Evolutionary conservation across 2,113 vertebrate species (phyloP), one percentile per base, ranked within the genome.

Genomic region (Melanerpes formicivorus): DNA sequence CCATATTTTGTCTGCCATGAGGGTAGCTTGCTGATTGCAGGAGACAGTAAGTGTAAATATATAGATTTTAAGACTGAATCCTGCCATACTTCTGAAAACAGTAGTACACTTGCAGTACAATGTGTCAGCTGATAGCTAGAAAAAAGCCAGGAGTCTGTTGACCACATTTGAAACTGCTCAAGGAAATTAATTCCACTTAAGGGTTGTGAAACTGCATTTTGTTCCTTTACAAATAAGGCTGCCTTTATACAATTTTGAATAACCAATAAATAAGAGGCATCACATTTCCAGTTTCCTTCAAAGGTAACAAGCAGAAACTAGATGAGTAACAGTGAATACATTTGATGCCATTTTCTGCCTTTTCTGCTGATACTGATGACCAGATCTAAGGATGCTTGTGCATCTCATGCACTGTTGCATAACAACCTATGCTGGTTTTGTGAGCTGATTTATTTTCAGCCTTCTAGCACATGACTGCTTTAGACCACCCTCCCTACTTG

Each of bases 391-490:
- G 58, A 22, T 65, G 55, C 66, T 73, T 50, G 52, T 76, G 55
- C 44, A 9, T 76, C 71, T 79, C 58, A 54, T 34, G 62, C 74
- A 48, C 59, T 27, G 11, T 93, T 95, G 70, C 67, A 10, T 95
- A 96, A 94, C 84, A 80, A 2, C 50, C 65, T 80, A 18, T 70
- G 75, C 56, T 71, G 52, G 54, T 90, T 90, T 83, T 85, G 65
- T 69, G 78, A 75, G 73, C 42, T 79, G 63, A 62, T 93, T 94
- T 93, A 91, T 97, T 97, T 97, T 97, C 88, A 79, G 73, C 84
- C 73, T 88, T 59, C 44, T 79, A 93, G 89, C 88, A 91, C 94
- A 63, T 94, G 93, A 93, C 78, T 90, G 29, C 83, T 83, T 94
- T 72, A 93, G 86, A 88, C 86, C 75, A 93, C 78, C 34, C 48